A percentile compares a stretch with the other conserved stretches of the same genome.
phyloP scores from a whole-genome alignment of 2,113 vertebrate genomes.

The Tauraco erythrolophus region DNA sequence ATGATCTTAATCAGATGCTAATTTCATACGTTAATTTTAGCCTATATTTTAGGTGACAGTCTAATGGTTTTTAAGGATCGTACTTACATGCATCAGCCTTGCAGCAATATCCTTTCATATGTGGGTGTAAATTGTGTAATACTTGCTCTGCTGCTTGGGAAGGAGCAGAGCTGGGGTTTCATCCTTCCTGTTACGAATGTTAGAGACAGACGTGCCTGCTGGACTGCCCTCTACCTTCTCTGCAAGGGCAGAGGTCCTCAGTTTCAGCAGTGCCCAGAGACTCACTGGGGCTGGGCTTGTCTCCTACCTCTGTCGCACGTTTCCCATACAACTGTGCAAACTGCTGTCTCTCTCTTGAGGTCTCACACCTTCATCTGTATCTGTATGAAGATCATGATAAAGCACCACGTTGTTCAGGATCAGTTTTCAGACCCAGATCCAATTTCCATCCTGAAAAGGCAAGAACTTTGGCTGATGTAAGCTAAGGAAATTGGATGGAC shows the following conservation, averaged over 20 bases:
- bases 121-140: constrained; percentile 40
- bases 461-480: background rate
- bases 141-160: background rate
- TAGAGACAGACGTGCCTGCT: rapidly evolving
- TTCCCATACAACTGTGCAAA: background rate
- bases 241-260: background rate
- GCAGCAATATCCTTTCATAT: background rate
- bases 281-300: rapidly evolving
- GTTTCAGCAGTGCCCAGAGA: background rate
- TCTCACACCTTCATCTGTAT: background rate
- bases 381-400: background rate
- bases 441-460: background rate
- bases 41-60: constrained; percentile 26
- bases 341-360: background rate
- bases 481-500: background rate
- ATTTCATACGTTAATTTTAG: constrained; percentile 18
- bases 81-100: background rate
- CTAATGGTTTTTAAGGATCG: constrained; percentile 37
- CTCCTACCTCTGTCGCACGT: background rate
- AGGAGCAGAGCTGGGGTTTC: background rate
- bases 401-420: background rate
- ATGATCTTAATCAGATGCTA: background rate
- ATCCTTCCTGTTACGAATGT: background rate
- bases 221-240: background rate
- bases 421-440: background rate